Percentiles rank a stretch among this genome's conserved stretches.
Evolutionary conservation across 2,888 invertebrate species (phyloP).

Genomic region (Arrhopalites spinosus): DNA sequence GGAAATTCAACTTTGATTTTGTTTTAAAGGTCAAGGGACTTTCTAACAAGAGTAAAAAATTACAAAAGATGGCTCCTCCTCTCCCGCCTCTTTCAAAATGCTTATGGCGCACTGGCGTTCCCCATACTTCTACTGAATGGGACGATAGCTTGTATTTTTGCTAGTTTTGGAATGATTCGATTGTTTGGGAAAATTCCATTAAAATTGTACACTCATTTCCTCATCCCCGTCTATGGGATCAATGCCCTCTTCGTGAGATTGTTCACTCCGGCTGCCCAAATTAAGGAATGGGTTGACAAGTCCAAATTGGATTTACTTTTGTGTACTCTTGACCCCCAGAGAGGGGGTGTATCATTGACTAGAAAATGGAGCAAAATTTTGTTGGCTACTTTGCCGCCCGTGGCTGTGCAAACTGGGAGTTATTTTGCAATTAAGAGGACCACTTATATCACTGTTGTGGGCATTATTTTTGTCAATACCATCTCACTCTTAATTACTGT

Average conservation of each 20-base stretch:
- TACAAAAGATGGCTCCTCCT: background rate
- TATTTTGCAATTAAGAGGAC: constrained; percentile 2
- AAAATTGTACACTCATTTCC: background rate
- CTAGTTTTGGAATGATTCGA: background rate
- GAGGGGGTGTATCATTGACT: too few species aligned
- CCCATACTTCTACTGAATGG: background rate
- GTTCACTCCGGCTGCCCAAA: background rate
- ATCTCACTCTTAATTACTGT: constrained; percentile 8
- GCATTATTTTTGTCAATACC: background rate
- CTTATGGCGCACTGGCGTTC: background rate
- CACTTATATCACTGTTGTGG: constrained; percentile 8
- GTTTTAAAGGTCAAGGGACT: too few species aligned
- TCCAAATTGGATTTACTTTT: too few species aligned
- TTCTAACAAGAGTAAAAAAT: background rate
- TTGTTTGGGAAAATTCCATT: background rate
- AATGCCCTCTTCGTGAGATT: background rate
- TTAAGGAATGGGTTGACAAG: background rate
- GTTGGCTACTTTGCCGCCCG: background rate
- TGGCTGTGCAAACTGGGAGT: background rate
- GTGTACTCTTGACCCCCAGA: too few species aligned
- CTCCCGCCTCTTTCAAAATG: constrained; percentile 6
- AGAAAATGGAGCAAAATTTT: too few species aligned
- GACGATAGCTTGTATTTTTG: background rate
- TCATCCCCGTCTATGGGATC: background rate
- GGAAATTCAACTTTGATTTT: too few species aligned